Base-by-base conservation (phyloP, 2,113 vertebrate species). In the Clarias gariepinus region DNA sequence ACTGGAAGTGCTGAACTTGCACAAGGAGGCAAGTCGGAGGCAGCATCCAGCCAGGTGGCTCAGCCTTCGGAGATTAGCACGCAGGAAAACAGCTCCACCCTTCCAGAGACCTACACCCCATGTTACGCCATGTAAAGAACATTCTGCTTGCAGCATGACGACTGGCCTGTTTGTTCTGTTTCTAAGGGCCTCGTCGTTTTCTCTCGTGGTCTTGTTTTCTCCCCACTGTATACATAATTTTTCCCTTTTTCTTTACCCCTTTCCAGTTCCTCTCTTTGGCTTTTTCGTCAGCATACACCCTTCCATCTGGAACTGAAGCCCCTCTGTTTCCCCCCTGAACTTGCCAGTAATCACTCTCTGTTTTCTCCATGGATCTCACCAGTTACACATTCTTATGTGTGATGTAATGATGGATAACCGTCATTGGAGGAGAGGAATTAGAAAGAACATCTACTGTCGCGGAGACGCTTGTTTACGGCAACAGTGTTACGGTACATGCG, bases 261-360 rank as follows among this genome's bases (percentile, higher is more conserved):
- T 23, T 47, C 58, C 73, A 63, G 71, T 85, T 81, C 68, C 85
- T 87, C 84, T 85, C 64, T 71, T 86, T 90, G 90, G 90, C 90
- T 74, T 80, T 84, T 77, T 88, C 58, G 52, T 86, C 86, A 73
- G 84, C 84, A 73, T 82, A 88, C 90, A 90, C 90, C 88, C 87
- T 85, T 85, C 83, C 86, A 89, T 90, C 90, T 89, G 90, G 88
- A 82, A n/a, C 77, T 83, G 80, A 64, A 68, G 76, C 61, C 36
- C 41, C n/a, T 63, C 33, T 36, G 47, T 18, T 69, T 58, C 66
- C 63, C 66, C 47, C 30, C 30, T 28, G 52, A 80, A 19, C 52
- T 69, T 80, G 76, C 61, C 47, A 81, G 66, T 28, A 33, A 74
- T 74, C 25, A 21, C 36, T 81, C 64, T 85, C 36, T 88, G 83